Evolutionary conservation across 2,888 invertebrate species (phyloP).

Genomic region (Agrotis clavis): DNA sequence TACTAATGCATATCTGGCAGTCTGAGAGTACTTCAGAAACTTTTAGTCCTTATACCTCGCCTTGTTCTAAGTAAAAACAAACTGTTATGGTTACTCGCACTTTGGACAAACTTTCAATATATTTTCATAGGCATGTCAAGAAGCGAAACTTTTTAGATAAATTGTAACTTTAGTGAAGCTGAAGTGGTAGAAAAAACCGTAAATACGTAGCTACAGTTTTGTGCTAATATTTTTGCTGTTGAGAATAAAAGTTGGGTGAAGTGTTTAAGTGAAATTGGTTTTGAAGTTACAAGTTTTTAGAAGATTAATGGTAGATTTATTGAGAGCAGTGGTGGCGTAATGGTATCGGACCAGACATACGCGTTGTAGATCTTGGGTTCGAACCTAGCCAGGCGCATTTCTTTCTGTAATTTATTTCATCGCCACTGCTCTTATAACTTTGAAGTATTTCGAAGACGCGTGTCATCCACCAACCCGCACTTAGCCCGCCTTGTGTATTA

Average conservation of each 20-base stretch:
- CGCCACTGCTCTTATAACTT: too few relatives aligned
- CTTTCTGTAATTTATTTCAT: too few relatives aligned
- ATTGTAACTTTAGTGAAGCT: constrained; percentile 48
- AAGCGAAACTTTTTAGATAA: constrained; percentile 54
- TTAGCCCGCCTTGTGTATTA: too few relatives aligned
- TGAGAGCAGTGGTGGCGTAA: too few relatives aligned
- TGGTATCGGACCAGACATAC: too few relatives aligned
- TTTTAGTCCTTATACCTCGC: constrained; percentile 50
- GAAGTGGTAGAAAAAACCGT: constrained; percentile 32
- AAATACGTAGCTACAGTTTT: constrained; percentile 38
- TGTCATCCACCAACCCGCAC: too few relatives aligned
- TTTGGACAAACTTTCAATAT: constrained; percentile 59
- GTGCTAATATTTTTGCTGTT: constrained; percentile 21
- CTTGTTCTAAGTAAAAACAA: constrained; percentile 62
- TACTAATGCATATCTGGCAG: constrained; percentile 34
- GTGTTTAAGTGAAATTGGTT: constrained; percentile 20
- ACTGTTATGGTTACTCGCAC: constrained; percentile 63
- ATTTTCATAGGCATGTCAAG: constrained; percentile 61
- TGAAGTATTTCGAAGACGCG: too few relatives aligned
- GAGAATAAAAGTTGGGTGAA: constrained; percentile 25
- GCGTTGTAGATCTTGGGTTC: too few relatives aligned
- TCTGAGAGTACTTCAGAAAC: constrained; percentile 48
- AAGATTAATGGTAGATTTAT: not conserved
- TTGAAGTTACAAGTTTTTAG: constrained; percentile 9
- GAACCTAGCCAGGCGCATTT: too few relatives aligned